Evolutionary conservation across 2,113 vertebrate species (phyloP), one percentile per base, ranked within the genome.

Genomic region (Phylloscopus whistleri): DNA sequence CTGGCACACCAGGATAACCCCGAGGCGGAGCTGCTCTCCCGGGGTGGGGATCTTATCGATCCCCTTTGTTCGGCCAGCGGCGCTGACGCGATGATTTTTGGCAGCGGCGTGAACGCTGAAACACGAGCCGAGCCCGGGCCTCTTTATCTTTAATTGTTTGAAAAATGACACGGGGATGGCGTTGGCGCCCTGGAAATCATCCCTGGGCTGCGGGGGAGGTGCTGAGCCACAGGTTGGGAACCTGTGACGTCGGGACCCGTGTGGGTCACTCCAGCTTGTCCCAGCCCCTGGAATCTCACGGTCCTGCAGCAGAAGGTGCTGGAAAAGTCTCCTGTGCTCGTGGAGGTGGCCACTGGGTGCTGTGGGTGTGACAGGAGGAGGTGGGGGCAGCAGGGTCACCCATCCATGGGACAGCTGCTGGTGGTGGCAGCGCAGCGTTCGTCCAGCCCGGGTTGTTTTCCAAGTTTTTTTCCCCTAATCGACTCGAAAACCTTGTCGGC

Each of bases 91-190:
- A 88, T 95, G 62, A 79, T 88, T 35, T 84, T 94, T 97, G 97
- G 97, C 96, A 95, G 96, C 66, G 46, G 80, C 96, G 76, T 87
- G 89, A 90, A 81, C 30, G 3, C 84, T 96, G 96, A 97, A 96
- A 96, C 23, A 80, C 3, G 94, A 96, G 74, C 92, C 9, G 84
- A 37, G 19, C 93, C 80, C 49, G 91, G 73, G 81, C 13, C 81
- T 62, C 86, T 90, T 95, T 77, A 62, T 79, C 84, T 87, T 94
- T 92, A 94, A 93, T 87, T 18, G 35, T 56, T 64, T 94, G 95
- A 96, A 93, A 93, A 94, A 92, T 22, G 84, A 93, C 49, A 2
- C 5, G 6, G 70, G 72, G 48, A 20, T 7, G 31, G 51, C 10
- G 2, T 55, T 5, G 48, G 81, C 24, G 84, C 58, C 89, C 87